phyloP scores from a whole-genome alignment of 2,113 vertebrate species.

The Pollachius pollachius region DNA sequence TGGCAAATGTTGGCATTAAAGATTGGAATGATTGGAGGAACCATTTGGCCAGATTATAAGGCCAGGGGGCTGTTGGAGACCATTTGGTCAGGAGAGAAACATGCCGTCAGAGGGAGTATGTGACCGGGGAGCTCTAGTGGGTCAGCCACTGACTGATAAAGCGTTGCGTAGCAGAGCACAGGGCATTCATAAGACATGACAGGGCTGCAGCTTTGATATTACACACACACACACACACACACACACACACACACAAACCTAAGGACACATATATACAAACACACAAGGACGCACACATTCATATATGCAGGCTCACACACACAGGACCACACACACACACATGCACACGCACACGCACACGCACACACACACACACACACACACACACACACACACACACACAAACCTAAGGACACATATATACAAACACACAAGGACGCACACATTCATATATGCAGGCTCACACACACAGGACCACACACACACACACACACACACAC shows the following conservation, averaged over 20 bases:
- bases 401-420: no score
- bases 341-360: no score
- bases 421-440: no score
- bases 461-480: no score
- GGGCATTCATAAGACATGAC: background rate
- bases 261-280: background rate
- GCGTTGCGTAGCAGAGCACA: no score
- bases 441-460: no score
- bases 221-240: no score
- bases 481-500: no score
- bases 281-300: background rate
- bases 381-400: no score
- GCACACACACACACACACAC: no score
- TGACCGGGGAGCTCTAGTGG: no score
- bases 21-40: background rate
- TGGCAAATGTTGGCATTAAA: background rate
- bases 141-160: no score
- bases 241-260: background rate
- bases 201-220: background rate
- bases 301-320: background rate
- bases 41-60: slow-evolving; percentile 4
- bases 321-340: background rate
- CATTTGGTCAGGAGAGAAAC: background rate
- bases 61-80: background rate
- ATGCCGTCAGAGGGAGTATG: background rate